Base-by-base conservation (phyloP, 92 coral and sea anemone genomes). In the Epizoanthus ramosus region DNA sequence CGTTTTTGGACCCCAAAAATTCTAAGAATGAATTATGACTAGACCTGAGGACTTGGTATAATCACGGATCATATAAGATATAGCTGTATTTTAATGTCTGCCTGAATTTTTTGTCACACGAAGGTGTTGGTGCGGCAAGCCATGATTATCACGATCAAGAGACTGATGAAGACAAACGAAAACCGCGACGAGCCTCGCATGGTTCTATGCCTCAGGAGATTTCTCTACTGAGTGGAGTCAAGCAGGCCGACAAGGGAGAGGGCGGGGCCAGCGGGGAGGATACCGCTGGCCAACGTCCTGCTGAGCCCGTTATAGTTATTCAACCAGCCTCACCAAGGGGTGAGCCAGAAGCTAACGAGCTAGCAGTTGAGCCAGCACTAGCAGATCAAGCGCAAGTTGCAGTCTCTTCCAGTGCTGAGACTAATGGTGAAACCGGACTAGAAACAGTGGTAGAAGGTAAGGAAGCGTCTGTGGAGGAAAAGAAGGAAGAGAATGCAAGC, bases 41-140 rank as follows among this genome's bases (percentile, higher is more conserved):
- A 28, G 31, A 28, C 31, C 54, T 10, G 14, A 0, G 15, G 54
- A 12, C 16, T 50, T 50, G 2, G 14, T 50, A 50, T 50, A 50
- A 1, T 50, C 14, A 6, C 54, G 54, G 54, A 9, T 50, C 14
- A 50, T 50, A 47, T 12, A 2, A 50, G 14, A 13, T 43, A 43
- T 50, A 50, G 13, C 54, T 50, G 54, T 50, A 50, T 28, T n/a
- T 9, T 72, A 16, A n/a, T 17, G 17, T 52, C 15, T 24, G 28
- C 18, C 16, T 13, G 15, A 6, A 60, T 65, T 61, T 4, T 59
- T 59, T 8, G 41, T 0, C 61, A 54, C 57, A 57, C 19, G 24
- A 35, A 77, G 82, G 70, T 61, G 71, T 77, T 43, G 82, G 82
- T 19, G 82, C 82, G 21, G 24, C 82, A 19, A 43, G 33, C 43